Percentiles rank a stretch among this genome's conserved stretches.
Evolutionary conservation across 2,888 invertebrate genomes (phyloP).

Genomic region (Dinocampus coccinellae): DNA sequence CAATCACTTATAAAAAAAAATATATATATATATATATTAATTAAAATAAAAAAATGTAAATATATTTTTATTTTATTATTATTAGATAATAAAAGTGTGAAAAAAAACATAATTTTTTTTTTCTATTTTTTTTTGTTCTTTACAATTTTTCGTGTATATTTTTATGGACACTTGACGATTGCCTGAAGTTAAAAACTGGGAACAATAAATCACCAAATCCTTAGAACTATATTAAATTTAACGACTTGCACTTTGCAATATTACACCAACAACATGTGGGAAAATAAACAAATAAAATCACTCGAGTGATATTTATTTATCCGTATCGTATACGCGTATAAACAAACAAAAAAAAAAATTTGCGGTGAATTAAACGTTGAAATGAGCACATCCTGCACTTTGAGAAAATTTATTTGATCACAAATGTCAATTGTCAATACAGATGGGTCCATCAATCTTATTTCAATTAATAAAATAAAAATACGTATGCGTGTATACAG

Average conservation of each 20-base stretch:
- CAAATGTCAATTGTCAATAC: background rate
- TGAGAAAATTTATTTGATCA: background rate
- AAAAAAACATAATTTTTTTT: no score
- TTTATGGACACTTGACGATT: background rate
- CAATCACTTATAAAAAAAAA: background rate
- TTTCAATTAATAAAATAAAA: background rate
- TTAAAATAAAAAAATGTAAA: background rate
- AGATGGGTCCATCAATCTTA: background rate
- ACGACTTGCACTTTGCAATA: conserved; percentile 36
- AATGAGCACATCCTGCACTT: background rate
- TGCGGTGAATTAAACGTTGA: no score
- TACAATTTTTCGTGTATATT: background rate
- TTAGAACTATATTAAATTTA: conserved; percentile 37
- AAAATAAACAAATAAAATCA: background rate
- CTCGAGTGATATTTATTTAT: background rate
- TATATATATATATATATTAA: no score
- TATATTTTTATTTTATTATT: no score
- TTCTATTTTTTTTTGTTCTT: background rate
- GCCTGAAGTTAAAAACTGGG: background rate
- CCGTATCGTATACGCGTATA: background rate
- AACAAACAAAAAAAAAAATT: no score
- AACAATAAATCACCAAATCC: conserved; percentile 22
- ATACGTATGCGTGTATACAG: background rate
- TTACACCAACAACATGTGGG: background rate
- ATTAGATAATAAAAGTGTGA: no score